Evolutionary conservation across 37 sponge, comb jelly and placozoan species (phyloP).

Genomic region (Bolinopsis microptera): DNA sequence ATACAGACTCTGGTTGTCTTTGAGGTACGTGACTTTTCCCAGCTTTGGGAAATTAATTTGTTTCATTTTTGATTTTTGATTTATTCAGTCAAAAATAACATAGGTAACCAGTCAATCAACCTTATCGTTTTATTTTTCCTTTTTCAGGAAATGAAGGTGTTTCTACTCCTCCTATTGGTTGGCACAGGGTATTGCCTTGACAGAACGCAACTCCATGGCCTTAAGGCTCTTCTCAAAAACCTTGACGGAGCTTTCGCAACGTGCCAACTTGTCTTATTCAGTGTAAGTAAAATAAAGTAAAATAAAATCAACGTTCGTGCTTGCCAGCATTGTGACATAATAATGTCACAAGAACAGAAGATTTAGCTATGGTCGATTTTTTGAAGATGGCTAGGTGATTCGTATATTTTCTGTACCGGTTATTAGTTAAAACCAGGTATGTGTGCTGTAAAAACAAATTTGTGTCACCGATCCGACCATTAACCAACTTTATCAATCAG

Average conservation of each 20-base stretch:
- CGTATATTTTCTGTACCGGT: background rate
- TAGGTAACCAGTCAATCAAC: no score
- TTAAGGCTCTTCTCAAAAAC: background rate
- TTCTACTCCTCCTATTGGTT: background rate
- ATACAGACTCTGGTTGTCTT: no score
- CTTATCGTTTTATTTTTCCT: no score
- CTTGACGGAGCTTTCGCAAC: constrained; percentile 41
- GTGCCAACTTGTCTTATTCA: constrained; percentile 30
- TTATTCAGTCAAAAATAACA: no score
- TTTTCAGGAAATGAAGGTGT: background rate
- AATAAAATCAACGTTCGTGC: background rate
- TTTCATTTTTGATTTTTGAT: no score
- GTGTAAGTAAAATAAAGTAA: background rate
- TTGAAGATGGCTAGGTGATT: background rate
- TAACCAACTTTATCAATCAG: no score
- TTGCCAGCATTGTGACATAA: background rate
- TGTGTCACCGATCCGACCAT: no score
- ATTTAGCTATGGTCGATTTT: background rate
- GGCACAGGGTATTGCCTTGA: background rate
- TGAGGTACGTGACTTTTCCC: no score
- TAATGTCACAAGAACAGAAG: background rate
- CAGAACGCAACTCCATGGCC: background rate
- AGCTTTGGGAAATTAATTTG: no score
- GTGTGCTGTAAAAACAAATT: no score
- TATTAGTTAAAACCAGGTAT: background rate